These are phyloP conservation scores for Phoxinus phoxinus DNA, from an alignment of 2,113 vertebrate genomes.

Conservation along the genomic window DNA sequence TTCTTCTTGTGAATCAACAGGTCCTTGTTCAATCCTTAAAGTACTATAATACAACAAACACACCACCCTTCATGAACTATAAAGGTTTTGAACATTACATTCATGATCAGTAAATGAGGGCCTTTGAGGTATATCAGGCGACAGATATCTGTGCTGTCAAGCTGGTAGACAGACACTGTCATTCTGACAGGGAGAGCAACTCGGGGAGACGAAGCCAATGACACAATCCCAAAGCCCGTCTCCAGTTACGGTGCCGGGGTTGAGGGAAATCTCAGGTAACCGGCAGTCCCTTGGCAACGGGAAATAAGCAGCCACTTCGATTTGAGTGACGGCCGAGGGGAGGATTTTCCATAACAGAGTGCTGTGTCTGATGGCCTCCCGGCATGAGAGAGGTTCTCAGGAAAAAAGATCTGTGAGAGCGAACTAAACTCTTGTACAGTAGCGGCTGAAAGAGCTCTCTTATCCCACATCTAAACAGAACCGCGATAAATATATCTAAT, in stretches of 20 bases:
- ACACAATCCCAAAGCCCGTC: conserved; percentile 74
- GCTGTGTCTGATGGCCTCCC: conserved; percentile 46
- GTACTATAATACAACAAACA: background rate
- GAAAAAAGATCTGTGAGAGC: conserved; percentile 34
- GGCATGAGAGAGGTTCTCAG: conserved; percentile 23
- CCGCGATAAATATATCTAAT: background rate
- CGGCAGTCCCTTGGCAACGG: conserved; percentile 73
- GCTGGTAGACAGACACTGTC: conserved; percentile 44
- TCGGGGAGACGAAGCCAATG: conserved; percentile 73
- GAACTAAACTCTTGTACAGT: conserved; percentile 12
- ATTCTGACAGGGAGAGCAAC: conserved; percentile 62
- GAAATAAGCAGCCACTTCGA: conserved; percentile 76
- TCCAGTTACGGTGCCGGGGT: conserved; percentile 75
- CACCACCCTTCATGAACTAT: background rate
- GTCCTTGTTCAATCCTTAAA: background rate
- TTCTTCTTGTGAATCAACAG: conserved; percentile 3
- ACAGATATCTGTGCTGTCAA: conserved; percentile 37
- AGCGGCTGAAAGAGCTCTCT: background rate
- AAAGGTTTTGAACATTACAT: background rate
- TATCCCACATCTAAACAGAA: conserved; percentile 25
- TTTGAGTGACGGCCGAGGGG: conserved; percentile 70
- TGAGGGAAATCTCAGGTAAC: conserved; percentile 82
- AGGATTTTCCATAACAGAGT: conserved; percentile 77
- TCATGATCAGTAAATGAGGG: conserved; percentile 8
- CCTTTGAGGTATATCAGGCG: conserved; percentile 10